Evolutionary conservation across 1,140 invertebrate genomes (phyloP), one percentile per base, ranked within the genome.

Genomic region (Pygmarrhopalites habei): DNA sequence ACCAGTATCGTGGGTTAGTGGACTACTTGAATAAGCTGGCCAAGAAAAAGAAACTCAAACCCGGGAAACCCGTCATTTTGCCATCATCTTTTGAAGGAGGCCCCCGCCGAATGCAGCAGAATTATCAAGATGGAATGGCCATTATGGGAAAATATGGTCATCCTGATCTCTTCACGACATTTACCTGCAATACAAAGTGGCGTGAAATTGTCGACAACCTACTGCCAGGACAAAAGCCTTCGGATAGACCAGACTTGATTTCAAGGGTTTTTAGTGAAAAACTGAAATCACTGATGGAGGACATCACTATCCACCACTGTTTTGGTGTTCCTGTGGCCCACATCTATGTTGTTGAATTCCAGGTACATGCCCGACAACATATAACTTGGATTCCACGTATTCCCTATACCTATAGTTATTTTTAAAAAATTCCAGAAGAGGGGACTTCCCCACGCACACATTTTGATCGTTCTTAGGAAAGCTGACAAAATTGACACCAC

Each of bases 201-300:
- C 10, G 17, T 5, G 77, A 80, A 67, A 77, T 79, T 21, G 52
- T 12, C 52, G 26, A 70, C 17, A 66, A 71, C 41, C 26, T 68
- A 1, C 28, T 72, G 2, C 59, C 56, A 43, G 70, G 72, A 1
- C 73, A 78, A 72, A 61, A 35, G 51, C 12, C 72, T 2, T 28
- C 62, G 21, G 73, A 79, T 72, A 41, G 77, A 21, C 76, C 77
- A 39, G 78, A 81, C 68, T 72, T 81, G 25, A 69, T 77, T 21
- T 69, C 75, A 4, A 47, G 76, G 41, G 79, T 80, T 14, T 82
- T 81, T 65, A 65, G 73, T 26, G 57, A 74, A 39, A 81, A 81
- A 68, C 29, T 77, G 5, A 74, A 76, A 55, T 29, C 62, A 44
- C 53, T 81, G 15, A 72, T 79, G 15, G 1, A 30, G 14, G 62